Percentiles rank a stretch among this genome's conserved stretches.
phyloP scores from a whole-genome alignment of 2,888 invertebrate species.

The Tupiocoris notatus region DNA sequence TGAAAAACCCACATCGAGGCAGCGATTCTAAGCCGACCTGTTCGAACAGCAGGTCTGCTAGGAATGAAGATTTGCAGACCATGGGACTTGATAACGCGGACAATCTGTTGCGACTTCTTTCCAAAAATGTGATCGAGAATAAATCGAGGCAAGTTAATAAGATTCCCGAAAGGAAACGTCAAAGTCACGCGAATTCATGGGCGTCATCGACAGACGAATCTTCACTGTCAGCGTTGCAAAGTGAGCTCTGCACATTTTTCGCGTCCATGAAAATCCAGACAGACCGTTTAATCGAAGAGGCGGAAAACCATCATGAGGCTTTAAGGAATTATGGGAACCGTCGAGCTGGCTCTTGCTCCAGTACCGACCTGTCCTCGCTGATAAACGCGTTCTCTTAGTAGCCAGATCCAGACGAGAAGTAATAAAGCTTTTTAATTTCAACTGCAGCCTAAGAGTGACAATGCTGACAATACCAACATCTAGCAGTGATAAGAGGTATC shows the following conservation, averaged over 20 bases:
- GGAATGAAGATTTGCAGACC: background rate
- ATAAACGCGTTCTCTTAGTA: background rate
- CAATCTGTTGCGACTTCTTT: background rate
- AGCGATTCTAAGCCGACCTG: background rate
- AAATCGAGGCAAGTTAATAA: no score
- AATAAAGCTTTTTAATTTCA: no score
- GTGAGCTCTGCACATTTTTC: conserved; percentile 12
- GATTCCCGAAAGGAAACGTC: background rate
- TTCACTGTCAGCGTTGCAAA: conserved; percentile 14
- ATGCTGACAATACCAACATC: no score
- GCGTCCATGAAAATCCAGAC: conserved; percentile 11
- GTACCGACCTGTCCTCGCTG: background rate
- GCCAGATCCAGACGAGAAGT: no score
- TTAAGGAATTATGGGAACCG: background rate
- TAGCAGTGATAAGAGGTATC: no score
- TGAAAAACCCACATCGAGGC: no score
- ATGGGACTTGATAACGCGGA: background rate
- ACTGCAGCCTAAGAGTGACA: no score
- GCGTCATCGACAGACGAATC: conserved; percentile 2
- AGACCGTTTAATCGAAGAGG: conserved; percentile 10
- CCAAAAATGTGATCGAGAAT: no score
- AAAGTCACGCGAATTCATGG: background rate
- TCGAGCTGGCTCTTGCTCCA: background rate
- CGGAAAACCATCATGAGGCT: conserved; percentile 5
- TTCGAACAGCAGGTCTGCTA: background rate